Evolutionary conservation across 2,888 invertebrate genomes (phyloP), one percentile per base, ranked within the genome.

Genomic region (Anarsia innoxiella): DNA sequence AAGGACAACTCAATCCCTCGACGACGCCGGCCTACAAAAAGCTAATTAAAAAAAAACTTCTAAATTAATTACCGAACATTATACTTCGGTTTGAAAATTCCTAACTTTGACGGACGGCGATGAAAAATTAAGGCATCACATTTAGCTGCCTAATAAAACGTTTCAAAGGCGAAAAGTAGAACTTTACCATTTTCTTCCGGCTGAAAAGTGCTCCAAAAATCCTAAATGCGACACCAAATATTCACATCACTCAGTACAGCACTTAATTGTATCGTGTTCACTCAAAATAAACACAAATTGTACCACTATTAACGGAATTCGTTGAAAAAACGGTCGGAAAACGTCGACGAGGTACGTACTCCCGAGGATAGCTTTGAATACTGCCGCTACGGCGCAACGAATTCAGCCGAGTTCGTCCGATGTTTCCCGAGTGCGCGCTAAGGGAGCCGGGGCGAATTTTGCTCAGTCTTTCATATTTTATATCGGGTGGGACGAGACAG

Each of bases 401-500:
- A 53, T 39, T 40, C 27, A 31, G 39, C 66, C 80, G 80, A 78
- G 41, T 41, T 11, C 15, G 30, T 28, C 42, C 59, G 60, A 59
- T 9, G 3, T 1, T 6, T 12, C 14, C 48, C 49, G 49, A 51
- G 41, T 45, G 42, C 33, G 53, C 52, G 63, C 62, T 66, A 54
- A 63, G 66, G 66, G 61, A 50, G 55, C 60, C 57, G 58, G 63
- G 53, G 68, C 60, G 69, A 75, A 74, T 73, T 80, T 70, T 56
- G 79, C 74, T 67, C 80, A 70, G 76, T 75, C 78, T 80, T 83
- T 83, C 83, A 83, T 82, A 83, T 83, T 83, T 83, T 82, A 83
- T 82, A 82, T 75, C 72, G 76, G 70, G 68, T 53, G 74, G 75
- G 71, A 68, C 68, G 68, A 54, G 65, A 66, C 71, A 73, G 74